These are phyloP conservation scores for Tauraco hartlaubi DNA, from an alignment of 2,797 vertebrate species.

Conservation along the genomic window DNA sequence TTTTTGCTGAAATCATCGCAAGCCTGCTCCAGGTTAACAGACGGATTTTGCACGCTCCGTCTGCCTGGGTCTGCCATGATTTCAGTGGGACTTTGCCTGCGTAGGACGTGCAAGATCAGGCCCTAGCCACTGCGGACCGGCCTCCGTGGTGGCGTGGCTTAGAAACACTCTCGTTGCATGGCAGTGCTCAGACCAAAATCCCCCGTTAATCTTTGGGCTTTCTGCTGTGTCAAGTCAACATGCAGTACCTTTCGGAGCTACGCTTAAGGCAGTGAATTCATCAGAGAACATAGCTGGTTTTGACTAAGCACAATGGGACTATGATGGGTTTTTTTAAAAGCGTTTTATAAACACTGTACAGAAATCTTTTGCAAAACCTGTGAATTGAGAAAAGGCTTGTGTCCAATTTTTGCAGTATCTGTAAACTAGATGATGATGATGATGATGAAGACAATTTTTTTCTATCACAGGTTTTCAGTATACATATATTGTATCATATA, in stretches of 20 bases:
- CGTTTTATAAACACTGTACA: slow-evolving; percentile 85
- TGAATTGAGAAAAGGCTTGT: slow-evolving; percentile 76
- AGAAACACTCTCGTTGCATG: slow-evolving; percentile 1
- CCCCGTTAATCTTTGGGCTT: slow-evolving; percentile 62
- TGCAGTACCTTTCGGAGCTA: slow-evolving; percentile 61
- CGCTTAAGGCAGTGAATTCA: slow-evolving; percentile 61
- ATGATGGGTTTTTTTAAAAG: slow-evolving; percentile 71
- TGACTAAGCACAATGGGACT: slow-evolving; percentile 83
- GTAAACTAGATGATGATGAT: slow-evolving; percentile 63
- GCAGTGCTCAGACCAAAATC: slow-evolving; percentile 45
- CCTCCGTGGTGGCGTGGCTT: slow-evolving; percentile 16
- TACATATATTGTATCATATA: slow-evolving; percentile 71
- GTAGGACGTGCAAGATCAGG: not conserved
- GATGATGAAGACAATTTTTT: slow-evolving; percentile 66
- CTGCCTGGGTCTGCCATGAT: not conserved
- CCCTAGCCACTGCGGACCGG: not conserved
- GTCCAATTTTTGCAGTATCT: slow-evolving; percentile 75
- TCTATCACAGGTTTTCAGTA: slow-evolving; percentile 76
- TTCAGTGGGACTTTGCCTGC: not conserved
- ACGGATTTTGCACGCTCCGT: not conserved
- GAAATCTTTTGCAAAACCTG: slow-evolving; percentile 82
- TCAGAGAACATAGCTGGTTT: slow-evolving; percentile 74
- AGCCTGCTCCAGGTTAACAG: slow-evolving; percentile 43
- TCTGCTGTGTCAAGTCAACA: slow-evolving; percentile 66
- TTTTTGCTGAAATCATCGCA: slow-evolving; percentile 45